Evolutionary conservation across 1,140 invertebrate species (phyloP), one percentile per base, ranked within the genome.

Genomic region (Bombus pyrosoma): DNA sequence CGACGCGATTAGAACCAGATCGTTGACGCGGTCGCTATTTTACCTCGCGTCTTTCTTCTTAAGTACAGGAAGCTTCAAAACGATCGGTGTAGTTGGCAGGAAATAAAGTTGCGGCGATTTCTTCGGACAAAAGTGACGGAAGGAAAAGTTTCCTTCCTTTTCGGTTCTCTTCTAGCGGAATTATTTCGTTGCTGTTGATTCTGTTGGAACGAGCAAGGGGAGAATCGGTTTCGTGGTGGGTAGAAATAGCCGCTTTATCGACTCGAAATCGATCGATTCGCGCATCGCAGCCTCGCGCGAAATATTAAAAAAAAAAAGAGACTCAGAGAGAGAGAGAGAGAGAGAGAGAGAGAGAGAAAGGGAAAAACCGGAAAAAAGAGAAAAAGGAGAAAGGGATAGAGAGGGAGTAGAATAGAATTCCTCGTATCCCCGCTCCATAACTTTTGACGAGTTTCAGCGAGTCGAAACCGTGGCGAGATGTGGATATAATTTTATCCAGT

Each of bases 401-500:
- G 12, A 13, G 39, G 39, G 47, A 64, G 79, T 86, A 89, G 88
- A 89, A 89, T 89, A 89, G 88, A 90, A 89, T 90, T 90, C 81
- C 89, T 90, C 86, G 89, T 89, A 89, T 89, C 87, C 88, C 87
- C 80, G 89, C 86, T 89, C 89, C 92, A 93, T 93, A 94, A 94
- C 92, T 93, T 94, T 94, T 94, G 93, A 93, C 93, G 93, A 93
- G 92, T 92, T 92, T 93, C 91, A 93, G 88, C 91, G 89, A 91
- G 87, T 93, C 90, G 91, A 93, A 93, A 92, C 91, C 91, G 90
- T 92, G 90, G 91, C 93, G 93, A 93, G 93, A 93, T 94, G 92
- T 93, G 94, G 92, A 93, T 94, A 94, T 95, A 94, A 95, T 94
- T 95, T 94, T 94, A 94, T 94, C 93, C 93, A 94, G 91, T 93